Base-by-base conservation (phyloP, 2,113 vertebrate genomes). In the Pterocles orientalis region DNA sequence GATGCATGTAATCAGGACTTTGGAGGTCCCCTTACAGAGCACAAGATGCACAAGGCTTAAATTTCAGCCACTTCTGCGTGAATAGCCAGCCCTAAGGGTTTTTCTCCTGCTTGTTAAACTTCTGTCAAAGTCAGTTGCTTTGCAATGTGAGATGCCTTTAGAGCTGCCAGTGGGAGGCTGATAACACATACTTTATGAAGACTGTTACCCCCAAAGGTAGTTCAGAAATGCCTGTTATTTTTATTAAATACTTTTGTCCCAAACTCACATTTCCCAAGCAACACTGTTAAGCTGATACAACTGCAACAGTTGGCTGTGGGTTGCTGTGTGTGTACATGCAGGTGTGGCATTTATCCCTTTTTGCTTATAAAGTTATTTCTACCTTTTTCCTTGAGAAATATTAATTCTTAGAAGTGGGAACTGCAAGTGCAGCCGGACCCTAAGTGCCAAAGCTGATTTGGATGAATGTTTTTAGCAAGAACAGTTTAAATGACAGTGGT, bases 91-190 rank as follows among this genome's bases (percentile, higher is more conserved):
- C 57, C 73, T 36, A 57, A 78, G 47, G 33, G 34, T 26, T 90
- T 77, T 73, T 72, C 88, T 77, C 60, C 76, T 85, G 82, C 94
- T 95, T 51, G 79, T 95, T 95, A 92, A 92, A 88, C 79, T 79
- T 81, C 72, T 79, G 80, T 89, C 83, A 33, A 60, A 88, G 80
- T 60, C 76, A 88, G 64, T 45, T 71, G 92, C 91, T 88, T 51
- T 93, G 93, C 77, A 96, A 93, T 29, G n/a, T 18, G 79, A 96
- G 71, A 80, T 48, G 66, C 33, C 65, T 90, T 82, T 68, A 68
- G 71, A 73, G 93, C 79, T 88, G 85, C 82, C 79, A 94, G 60
- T 1, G 6, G 58, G 60, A 82, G 56, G 79, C 79, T 71, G 68
- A 68, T 95, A 94, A 96, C 90, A 75, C 90, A 75, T 87, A 29